Base-by-base conservation (phyloP, 2,113 vertebrate species). In the Protobothrops mucrosquamatus region DNA sequence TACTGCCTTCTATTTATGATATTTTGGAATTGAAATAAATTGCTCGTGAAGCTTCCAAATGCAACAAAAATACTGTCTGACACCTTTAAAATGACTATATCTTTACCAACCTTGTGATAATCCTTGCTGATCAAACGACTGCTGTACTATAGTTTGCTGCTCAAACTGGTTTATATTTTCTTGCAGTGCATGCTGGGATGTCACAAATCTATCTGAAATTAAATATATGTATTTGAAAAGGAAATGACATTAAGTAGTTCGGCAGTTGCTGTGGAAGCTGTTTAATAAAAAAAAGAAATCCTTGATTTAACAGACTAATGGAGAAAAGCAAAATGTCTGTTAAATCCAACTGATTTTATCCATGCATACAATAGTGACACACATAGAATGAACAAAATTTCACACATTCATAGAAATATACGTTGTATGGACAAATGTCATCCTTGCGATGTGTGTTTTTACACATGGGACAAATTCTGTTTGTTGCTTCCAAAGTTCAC, bases 101-200 rank as follows among this genome's bases (percentile, higher is more conserved):
- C 59, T 93, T 88, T 94, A 96, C 96, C 92, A 95, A 99, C 98
- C 98, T 98, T 99, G 99, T 6, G 98, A 97, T 93, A 99, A 98
- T 90, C 97, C 95, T 94, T 98, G 98, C 92, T 99, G 99, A 96
- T 99, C 98, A 97, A 98, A 99, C 0, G 98, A 90, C n/a, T 98
- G 98, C 96, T 98, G 98, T 26, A 98, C 97, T 92, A 99, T 97
- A 34, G 97, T 88, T 87, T 98, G 97, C 26, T 98, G 97, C 74
- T 98, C 98, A 96, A 98, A 99, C 11, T 98, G 98, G 95, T 97
- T 96, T 88, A 99, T 99, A 93, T 98, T 99, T 93, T 98, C 98
- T 92, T 98, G 98, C 92, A 99, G 96, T 94, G 97, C 55, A 97
- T 99, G 98, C 74, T 99, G 98, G 26, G 98, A 96, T 51, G 97